phyloP scores from a whole-genome alignment of 23 tunicate genomes.

The Ascidia mentula region DNA sequence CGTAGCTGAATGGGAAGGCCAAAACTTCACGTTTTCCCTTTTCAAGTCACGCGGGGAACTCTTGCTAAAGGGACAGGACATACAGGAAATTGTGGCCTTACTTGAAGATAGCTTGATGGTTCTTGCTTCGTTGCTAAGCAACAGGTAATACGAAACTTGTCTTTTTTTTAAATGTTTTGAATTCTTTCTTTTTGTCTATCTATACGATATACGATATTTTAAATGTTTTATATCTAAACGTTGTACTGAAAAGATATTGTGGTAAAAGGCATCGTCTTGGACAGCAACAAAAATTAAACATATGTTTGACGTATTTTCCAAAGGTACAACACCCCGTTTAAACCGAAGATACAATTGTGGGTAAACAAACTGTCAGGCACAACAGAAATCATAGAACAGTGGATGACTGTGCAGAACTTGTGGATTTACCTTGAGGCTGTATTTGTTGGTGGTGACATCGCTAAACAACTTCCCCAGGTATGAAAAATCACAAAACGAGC shows the following conservation, averaged over 20 bases:
- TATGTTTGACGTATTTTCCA: too few species aligned
- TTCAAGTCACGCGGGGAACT: slow-evolving; percentile 96
- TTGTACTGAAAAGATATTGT: too few species aligned
- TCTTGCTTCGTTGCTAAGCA: slow-evolving; percentile 80
- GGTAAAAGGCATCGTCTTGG: too few species aligned
- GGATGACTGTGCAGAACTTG: slow-evolving; percentile 93
- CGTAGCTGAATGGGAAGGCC: slow-evolving; percentile 96
- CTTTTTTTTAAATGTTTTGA: too few species aligned
- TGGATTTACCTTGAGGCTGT: slow-evolving; percentile 99
- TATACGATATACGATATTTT: too few species aligned
- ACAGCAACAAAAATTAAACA: too few species aligned
- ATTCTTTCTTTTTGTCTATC: too few species aligned
- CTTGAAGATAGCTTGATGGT: slow-evolving; percentile 90
- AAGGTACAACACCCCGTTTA: slow-evolving; percentile 91
- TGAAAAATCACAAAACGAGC: background rate
- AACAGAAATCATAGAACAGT: slow-evolving; percentile 92
- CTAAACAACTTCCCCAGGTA: slow-evolving; percentile 95
- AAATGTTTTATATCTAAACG: too few species aligned
- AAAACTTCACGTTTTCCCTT: slow-evolving; percentile 76
- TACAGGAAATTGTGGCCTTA: slow-evolving; percentile 79
- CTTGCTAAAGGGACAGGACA: slow-evolving; percentile 69
- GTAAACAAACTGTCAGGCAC: slow-evolving; percentile 90
- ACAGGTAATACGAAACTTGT: too few species aligned
- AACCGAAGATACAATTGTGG: slow-evolving; percentile 91
- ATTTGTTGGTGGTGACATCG: slow-evolving; percentile 97